phyloP scores from a whole-genome alignment of 2,797 vertebrate species.

The Amniataba percoides region DNA sequence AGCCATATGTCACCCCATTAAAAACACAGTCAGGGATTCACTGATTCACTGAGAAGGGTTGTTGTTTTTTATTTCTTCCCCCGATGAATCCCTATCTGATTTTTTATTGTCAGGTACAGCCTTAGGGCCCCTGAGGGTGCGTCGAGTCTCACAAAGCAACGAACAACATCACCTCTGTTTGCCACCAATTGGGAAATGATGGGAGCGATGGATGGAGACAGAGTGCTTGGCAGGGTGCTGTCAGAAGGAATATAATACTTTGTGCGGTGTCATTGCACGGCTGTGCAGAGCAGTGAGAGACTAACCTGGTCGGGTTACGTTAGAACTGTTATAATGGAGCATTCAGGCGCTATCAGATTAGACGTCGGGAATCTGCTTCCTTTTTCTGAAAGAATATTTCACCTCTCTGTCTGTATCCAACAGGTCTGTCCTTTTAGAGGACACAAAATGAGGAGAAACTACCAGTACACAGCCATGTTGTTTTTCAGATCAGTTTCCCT shows the following conservation, averaged over 20 bases:
- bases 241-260: constrained; percentile 68
- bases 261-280: constrained; percentile 63
- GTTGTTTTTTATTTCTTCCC: constrained; percentile 25
- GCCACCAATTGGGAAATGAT: constrained; percentile 59
- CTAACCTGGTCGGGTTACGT: constrained; percentile 58
- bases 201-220: constrained; percentile 52
- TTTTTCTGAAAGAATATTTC: constrained; percentile 67
- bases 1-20: constrained; percentile 58
- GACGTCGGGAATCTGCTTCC: constrained; percentile 62
- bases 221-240: constrained; percentile 61
- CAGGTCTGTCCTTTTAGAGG: constrained; percentile 44
- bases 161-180: constrained; percentile 67
- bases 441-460: constrained; percentile 36
- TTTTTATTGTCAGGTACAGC: constrained; percentile 63
- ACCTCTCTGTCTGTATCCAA: constrained; percentile 44
- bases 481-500: constrained; percentile 29
- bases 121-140: constrained; percentile 47
- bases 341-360: constrained; percentile 75
- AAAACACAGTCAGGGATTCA: constrained; percentile 51
- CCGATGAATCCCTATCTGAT: constrained; percentile 36
- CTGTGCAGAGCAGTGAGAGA: constrained; percentile 35
- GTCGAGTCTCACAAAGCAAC: constrained; percentile 64
- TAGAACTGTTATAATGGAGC: constrained; percentile 63
- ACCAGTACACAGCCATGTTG: not conserved
- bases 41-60: constrained; percentile 23